Conservation (phyloP, 2,888 invertebrate genomes). For the Pantelozetes paolii region DNA sequence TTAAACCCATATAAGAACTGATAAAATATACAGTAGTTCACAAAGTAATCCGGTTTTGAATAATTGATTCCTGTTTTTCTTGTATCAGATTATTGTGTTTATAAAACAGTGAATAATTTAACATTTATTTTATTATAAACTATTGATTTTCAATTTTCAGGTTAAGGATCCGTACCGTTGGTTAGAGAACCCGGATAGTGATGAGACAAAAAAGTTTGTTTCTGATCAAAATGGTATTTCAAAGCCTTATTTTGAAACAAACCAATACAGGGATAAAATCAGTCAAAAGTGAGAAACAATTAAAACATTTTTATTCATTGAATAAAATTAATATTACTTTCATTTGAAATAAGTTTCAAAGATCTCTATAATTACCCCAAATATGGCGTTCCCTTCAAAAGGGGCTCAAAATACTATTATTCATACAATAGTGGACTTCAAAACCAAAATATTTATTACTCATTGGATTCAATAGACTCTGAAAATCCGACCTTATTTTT, state of each 20-base stretch:
- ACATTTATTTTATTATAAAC: neutral
- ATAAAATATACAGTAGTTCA: no score
- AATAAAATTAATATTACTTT: neutral
- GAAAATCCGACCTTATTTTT: slow-evolving; percentile 31
- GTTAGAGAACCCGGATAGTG: slow-evolving; percentile 36
- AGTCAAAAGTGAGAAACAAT: slow-evolving; percentile 26
- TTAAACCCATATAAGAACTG: neutral
- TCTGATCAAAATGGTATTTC: slow-evolving; percentile 23
- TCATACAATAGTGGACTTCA: slow-evolving; percentile 37
- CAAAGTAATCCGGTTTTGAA: no score
- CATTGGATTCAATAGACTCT: neutral
- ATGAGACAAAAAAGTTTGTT: slow-evolving; percentile 38
- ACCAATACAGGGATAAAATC: slow-evolving; percentile 15
- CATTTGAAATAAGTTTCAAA: slow-evolving; percentile 22
- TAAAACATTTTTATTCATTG: neutral
- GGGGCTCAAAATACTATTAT: slow-evolving; percentile 41
- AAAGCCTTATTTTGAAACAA: slow-evolving; percentile 12
- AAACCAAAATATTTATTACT: slow-evolving; percentile 39
- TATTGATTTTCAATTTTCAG: neutral
- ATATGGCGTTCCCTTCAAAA: slow-evolving; percentile 37
- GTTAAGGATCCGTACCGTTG: slow-evolving; percentile 37
- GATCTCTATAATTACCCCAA: slow-evolving; percentile 35
- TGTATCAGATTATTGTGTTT: no score
- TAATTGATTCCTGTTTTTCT: no score
- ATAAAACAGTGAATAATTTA: neutral